These are phyloP conservation scores for Scotopteryx bipunctaria DNA, from an alignment of 2,888 invertebrate species.

Conservation along the genomic window DNA sequence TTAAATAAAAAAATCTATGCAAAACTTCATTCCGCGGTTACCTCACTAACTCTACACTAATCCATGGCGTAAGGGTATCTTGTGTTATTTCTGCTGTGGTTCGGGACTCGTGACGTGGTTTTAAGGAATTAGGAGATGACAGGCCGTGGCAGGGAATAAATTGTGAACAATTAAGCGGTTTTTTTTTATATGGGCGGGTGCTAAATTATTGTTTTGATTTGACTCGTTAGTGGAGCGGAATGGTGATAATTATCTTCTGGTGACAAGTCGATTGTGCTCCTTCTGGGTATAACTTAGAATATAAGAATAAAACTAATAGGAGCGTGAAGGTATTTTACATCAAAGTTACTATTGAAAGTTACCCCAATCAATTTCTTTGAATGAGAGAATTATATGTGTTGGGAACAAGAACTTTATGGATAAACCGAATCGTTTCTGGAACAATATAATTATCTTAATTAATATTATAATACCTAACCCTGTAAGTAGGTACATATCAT, in stretches of 20 bases:
- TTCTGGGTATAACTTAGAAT: too few species aligned
- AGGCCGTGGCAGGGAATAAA: constrained; percentile 73
- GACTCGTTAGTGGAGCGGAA: constrained; percentile 17
- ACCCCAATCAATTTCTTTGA: too few species aligned
- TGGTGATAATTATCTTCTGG: constrained; percentile 25
- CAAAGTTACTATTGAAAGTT: too few species aligned
- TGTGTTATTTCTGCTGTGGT: constrained; percentile 11
- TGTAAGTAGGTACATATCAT: too few species aligned
- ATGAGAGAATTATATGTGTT: too few species aligned
- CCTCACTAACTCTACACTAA: constrained; percentile 16
- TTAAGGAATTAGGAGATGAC: constrained; percentile 72
- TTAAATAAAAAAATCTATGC: too few species aligned
- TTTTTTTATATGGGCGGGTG: constrained; percentile 49
- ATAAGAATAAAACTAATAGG: too few species aligned
- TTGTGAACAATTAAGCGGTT: constrained; percentile 69
- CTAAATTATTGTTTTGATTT: constrained; percentile 41
- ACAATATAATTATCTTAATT: too few species aligned
- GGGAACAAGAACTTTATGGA: too few species aligned
- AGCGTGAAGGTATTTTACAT: too few species aligned
- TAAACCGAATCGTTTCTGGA: too few species aligned
- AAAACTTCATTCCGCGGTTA: not conserved
- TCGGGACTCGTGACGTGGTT: constrained; percentile 51
- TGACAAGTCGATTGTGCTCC: constrained; percentile 51
- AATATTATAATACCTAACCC: too few species aligned
- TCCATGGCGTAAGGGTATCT: not conserved